phyloP scores from a whole-genome alignment of 92 coral and sea anemone species.

The Umimayanthus kanabou region DNA sequence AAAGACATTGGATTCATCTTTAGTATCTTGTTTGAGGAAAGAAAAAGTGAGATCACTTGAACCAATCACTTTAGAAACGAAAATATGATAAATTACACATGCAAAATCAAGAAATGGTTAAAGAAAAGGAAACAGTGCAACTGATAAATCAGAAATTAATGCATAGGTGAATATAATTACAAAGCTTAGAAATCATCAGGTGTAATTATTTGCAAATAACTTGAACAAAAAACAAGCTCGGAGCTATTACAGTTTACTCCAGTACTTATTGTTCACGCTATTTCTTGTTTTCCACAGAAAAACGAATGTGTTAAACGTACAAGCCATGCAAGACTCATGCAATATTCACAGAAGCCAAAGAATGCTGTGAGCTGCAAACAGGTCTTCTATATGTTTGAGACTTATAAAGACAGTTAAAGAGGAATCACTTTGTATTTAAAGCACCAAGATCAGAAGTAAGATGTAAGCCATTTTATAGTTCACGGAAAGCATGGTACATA shows the following conservation, averaged over 20 bases:
- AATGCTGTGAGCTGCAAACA: slow-evolving; percentile 33
- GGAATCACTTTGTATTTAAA: neutral
- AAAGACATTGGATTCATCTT: too few relatives aligned
- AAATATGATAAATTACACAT: too few relatives aligned
- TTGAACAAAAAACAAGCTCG: neutral
- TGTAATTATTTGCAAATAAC: too few relatives aligned
- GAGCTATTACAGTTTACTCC: neutral
- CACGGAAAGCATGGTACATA: neutral
- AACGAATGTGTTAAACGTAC: neutral
- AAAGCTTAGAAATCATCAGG: neutral
- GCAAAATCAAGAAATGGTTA: neutral
- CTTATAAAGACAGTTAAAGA: neutral
- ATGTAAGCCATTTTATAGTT: neutral
- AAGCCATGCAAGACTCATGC: neutral
- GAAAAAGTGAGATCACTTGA: neutral
- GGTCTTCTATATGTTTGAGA: neutral
- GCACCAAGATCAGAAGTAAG: neutral
- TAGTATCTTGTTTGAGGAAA: neutral
- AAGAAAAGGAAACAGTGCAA: neutral
- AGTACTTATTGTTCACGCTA: neutral
- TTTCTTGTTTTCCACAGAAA: neutral
- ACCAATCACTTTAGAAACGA: too few relatives aligned
- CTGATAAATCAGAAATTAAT: neutral
- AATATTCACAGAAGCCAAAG: slow-evolving; percentile 8
- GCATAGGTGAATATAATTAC: neutral